phyloP scores from a whole-genome alignment of 1,140 invertebrate genomes.

The Bursaphelenchus mucronatus region DNA sequence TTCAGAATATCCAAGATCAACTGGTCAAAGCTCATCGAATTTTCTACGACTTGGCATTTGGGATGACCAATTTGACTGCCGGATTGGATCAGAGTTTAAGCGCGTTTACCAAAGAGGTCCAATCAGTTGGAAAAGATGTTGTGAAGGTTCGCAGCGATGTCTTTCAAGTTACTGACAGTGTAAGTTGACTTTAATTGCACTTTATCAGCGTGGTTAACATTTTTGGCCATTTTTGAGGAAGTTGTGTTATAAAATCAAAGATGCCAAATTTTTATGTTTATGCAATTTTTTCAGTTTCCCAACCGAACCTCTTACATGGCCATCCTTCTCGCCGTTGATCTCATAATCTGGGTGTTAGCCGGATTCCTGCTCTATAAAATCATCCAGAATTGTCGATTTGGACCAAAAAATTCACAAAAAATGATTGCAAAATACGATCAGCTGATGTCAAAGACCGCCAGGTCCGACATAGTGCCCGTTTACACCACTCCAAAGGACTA shows the following conservation, averaged over 20 bases:
- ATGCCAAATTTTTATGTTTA: too few species aligned
- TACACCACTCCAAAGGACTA: too few species aligned
- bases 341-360: conserved; percentile 21
- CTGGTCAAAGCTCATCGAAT: too few species aligned
- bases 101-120: neutral
- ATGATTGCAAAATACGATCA: conserved; percentile 14
- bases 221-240: too few species aligned
- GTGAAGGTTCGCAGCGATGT: neutral
- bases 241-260: too few species aligned
- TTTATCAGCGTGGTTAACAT: too few species aligned
- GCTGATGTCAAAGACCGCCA: neutral
- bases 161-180: conserved; percentile 11
- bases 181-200: neutral
- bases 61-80: too few species aligned
- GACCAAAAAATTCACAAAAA: conserved; percentile 1
- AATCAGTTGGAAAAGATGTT: conserved; percentile 12
- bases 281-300: conserved; percentile 24
- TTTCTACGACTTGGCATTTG: too few species aligned
- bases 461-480: too few species aligned
- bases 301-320: conserved; percentile 11
- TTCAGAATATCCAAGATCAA: too few species aligned
- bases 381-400: conserved; percentile 21
- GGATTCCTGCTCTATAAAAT: conserved; percentile 23
- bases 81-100: too few species aligned
- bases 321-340: conserved; percentile 6